Evolutionary conservation across 2,113 vertebrate species (phyloP).

Genomic region (Python bivittatus): DNA sequence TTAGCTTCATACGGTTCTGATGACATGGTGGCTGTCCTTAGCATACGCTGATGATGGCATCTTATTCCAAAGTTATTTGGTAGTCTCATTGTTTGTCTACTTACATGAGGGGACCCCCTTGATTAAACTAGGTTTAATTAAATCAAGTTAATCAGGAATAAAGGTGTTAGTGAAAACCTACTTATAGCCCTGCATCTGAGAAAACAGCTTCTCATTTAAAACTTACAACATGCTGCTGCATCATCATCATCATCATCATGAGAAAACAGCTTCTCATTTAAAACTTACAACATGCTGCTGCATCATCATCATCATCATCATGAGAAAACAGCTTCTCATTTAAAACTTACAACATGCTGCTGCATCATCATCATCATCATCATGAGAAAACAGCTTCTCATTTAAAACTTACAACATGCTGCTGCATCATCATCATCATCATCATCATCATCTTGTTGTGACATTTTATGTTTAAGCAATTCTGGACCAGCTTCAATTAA

Average conservation of each 20-base stretch:
- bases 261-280: background rate
- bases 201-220: background rate
- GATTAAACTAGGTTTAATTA: background rate
- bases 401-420: background rate
- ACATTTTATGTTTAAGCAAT: background rate
- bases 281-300: background rate
- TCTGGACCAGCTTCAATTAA: background rate
- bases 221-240: background rate
- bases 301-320: too few species aligned
- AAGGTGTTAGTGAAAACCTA: background rate
- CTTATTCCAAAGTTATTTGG: background rate
- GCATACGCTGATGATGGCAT: background rate
- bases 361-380: too few species aligned
- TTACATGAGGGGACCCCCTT: background rate
- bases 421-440: too few species aligned
- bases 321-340: background rate
- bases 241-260: background rate
- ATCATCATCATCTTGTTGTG: background rate
- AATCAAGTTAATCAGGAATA: background rate
- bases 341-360: background rate
- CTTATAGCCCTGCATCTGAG: background rate
- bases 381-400: background rate
- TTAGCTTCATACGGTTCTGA: background rate
- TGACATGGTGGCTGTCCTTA: background rate
- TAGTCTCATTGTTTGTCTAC: background rate